Conservation (phyloP, 2,113 vertebrate species). For the Brienomyrus brachyistius region DNA sequence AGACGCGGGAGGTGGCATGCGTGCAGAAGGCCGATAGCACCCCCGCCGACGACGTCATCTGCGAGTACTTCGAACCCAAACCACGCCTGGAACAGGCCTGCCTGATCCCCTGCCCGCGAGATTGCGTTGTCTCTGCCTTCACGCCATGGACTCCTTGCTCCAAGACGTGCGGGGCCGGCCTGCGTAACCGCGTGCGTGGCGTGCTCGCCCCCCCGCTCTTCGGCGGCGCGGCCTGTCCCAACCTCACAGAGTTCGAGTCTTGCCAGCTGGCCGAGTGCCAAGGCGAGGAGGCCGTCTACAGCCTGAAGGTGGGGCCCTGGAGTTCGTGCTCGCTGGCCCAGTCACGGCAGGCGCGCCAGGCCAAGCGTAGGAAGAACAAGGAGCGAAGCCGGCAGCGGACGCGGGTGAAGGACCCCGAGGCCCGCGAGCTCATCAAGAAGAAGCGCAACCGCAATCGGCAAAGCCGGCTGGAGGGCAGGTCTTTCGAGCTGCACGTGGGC, state of each 20-base stretch:
- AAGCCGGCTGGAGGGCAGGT: constrained; percentile 81
- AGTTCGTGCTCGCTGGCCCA: constrained; percentile 66
- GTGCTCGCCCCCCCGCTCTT: constrained; percentile 81
- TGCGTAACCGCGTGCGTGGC: constrained; percentile 75
- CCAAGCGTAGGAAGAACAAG: constrained; percentile 69
- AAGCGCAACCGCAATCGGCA: constrained; percentile 84
- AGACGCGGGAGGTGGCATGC: constrained; percentile 79
- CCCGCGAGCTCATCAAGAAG: constrained; percentile 84
- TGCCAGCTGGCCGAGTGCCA: constrained; percentile 69
- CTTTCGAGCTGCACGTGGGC: constrained; percentile 88
- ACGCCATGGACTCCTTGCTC: constrained; percentile 83
- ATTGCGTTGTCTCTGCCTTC: constrained; percentile 83
- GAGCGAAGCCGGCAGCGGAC: constrained; percentile 58
- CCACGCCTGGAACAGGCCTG: constrained; percentile 89
- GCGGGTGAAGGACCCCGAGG: constrained; percentile 72
- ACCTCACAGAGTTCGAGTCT: constrained; percentile 84
- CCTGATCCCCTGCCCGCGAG: constrained; percentile 84
- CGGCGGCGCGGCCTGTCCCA: constrained; percentile 79
- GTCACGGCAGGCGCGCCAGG: constrained; percentile 58
- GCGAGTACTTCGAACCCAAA: constrained; percentile 93
- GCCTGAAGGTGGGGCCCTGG: constrained; percentile 83
- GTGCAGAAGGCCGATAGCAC: constrained; percentile 70
- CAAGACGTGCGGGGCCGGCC: constrained; percentile 78
- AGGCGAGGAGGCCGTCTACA: constrained; percentile 70
- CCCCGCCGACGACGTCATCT: constrained; percentile 78